Evolutionary conservation across 2,888 invertebrate species (phyloP).

Genomic region (Catocala sponsa): DNA sequence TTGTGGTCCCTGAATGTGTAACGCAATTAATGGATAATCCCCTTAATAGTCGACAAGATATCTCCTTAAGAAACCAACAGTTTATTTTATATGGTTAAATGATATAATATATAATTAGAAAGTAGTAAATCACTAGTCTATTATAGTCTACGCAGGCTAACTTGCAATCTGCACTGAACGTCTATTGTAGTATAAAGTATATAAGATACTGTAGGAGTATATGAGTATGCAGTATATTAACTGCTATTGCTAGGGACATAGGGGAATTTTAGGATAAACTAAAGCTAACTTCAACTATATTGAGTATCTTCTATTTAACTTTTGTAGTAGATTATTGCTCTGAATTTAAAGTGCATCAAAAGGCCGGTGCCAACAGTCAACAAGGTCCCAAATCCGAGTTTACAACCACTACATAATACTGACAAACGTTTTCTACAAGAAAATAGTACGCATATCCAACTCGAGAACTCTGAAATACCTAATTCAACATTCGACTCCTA

Average conservation of each 20-base stretch:
- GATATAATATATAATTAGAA: not conserved
- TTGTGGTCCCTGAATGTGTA: too few relatives aligned
- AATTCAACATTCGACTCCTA: conserved; percentile 47
- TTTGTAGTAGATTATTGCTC: not conserved
- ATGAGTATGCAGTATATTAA: conserved; percentile 2
- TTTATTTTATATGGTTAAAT: conserved; percentile 2
- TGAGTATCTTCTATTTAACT: conserved; percentile 16
- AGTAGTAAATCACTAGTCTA: not conserved
- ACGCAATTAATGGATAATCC: too few relatives aligned
- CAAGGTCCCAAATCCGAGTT: conserved; percentile 35
- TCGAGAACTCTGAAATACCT: conserved; percentile 46
- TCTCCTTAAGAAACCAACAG: not conserved
- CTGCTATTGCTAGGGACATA: conserved; percentile 6
- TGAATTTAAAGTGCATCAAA: conserved; percentile 38
- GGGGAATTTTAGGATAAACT: conserved; percentile 9
- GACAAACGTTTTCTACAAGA: conserved; percentile 45
- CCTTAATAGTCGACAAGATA: too few relatives aligned
- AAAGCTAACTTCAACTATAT: conserved; percentile 14
- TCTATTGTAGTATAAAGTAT: not conserved
- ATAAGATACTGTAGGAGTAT: not conserved
- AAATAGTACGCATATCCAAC: conserved; percentile 43
- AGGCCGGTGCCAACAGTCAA: conserved; percentile 43
- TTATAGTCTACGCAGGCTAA: not conserved
- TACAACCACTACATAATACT: conserved; percentile 54
- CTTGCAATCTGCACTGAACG: too few relatives aligned